These are phyloP conservation scores for Drosophila lacicola DNA, from an alignment of 2,888 invertebrate species.

Conservation along the genomic window DNA sequence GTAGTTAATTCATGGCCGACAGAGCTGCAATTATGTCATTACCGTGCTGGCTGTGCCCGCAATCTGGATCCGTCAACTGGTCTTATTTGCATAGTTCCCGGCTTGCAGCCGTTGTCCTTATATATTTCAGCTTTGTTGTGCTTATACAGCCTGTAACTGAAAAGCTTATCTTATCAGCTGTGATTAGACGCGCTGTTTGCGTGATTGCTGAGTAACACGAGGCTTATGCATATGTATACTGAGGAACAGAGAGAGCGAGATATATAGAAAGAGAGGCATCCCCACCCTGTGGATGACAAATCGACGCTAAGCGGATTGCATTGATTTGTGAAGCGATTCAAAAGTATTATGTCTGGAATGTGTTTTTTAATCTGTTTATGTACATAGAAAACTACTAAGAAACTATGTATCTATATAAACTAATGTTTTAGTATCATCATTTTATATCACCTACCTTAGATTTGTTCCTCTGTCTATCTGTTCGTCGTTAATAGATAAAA, in stretches of 20 bases:
- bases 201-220: slow-evolving; percentile 29
- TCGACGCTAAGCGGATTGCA: slow-evolving; percentile 55
- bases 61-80: background rate
- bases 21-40: slow-evolving; percentile 36
- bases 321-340: slow-evolving; percentile 35
- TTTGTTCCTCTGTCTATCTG: too few species aligned
- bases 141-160: slow-evolving; percentile 25
- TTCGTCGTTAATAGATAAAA: too few species aligned
- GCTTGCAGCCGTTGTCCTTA: background rate
- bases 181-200: slow-evolving; percentile 58
- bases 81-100: background rate
- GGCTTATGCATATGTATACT: slow-evolving; percentile 1
- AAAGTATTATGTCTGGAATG: slow-evolving; percentile 18
- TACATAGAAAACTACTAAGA: background rate
- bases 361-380: slow-evolving; percentile 6
- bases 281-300: too few species aligned
- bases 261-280: background rate
- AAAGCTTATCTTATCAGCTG: slow-evolving; percentile 65
- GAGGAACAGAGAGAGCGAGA: background rate
- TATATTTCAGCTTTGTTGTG: slow-evolving; percentile 22
- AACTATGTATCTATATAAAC: too few species aligned
- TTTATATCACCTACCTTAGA: too few species aligned
- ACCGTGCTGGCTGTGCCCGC: slow-evolving; percentile 3
- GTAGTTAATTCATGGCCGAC: slow-evolving; percentile 9
- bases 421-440: too few species aligned